A percentile compares a stretch with the other conserved stretches of the same genome.
These are phyloP conservation scores for Ramphastos sulfuratus DNA, from an alignment of 2,113 vertebrate species.

Conservation along the genomic window DNA sequence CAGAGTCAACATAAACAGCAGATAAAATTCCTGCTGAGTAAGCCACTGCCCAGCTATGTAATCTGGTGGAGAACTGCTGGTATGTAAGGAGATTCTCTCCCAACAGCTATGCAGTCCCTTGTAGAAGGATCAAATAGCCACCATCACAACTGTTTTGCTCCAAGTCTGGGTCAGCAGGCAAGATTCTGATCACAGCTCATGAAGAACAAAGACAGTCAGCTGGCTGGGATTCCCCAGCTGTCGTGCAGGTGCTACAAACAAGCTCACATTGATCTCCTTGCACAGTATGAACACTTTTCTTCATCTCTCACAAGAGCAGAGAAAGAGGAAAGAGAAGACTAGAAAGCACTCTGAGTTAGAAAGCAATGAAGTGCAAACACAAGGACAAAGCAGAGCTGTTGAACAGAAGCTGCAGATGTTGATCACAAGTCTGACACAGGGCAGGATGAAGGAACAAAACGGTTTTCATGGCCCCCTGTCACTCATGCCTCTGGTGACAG, in stretches of 20 bases:
- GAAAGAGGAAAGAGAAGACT: background rate
- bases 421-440: background rate
- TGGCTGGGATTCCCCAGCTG: background rate
- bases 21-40: slow-evolving; percentile 25
- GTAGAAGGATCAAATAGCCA: background rate
- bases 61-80: background rate
- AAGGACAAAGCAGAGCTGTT: background rate
- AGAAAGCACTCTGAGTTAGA: background rate
- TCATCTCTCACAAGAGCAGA: background rate
- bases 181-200: background rate
- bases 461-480: background rate
- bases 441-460: background rate
- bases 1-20: background rate
- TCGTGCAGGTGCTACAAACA: background rate
- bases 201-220: background rate
- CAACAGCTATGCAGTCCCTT: background rate
- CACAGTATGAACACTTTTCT: background rate
- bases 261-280: background rate
- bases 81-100: background rate
- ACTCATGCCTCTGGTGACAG: slow-evolving; percentile 1
- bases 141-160: background rate
- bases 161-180: background rate
- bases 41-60: background rate
- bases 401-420: background rate
- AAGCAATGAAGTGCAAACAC: slow-evolving; percentile 10